Evolutionary conservation across 2,113 vertebrate genomes (phyloP).

Genomic region (Archocentrus centrarchus): DNA sequence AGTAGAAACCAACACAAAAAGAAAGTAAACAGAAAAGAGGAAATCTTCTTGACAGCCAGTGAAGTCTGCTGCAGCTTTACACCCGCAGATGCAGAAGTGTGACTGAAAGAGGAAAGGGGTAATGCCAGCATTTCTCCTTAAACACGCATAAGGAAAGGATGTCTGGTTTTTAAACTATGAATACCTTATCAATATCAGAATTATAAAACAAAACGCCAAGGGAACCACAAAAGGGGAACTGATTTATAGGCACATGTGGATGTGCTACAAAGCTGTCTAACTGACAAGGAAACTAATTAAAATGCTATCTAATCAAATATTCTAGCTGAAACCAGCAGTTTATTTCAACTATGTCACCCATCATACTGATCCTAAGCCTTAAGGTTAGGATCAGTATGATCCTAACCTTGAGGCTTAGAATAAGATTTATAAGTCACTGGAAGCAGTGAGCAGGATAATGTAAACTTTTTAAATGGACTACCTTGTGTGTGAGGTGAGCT

Average conservation of each 20-base stretch:
- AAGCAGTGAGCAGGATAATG: neutral
- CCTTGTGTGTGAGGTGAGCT: slow-evolving; percentile 80
- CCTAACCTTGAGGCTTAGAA: neutral
- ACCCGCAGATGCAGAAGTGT: slow-evolving; percentile 66
- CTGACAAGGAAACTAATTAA: neutral
- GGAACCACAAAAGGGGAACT: slow-evolving; percentile 13
- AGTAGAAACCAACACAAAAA: neutral
- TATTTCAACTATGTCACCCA: neutral
- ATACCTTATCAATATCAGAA: neutral
- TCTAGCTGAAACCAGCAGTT: accelerated
- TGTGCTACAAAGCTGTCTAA: neutral
- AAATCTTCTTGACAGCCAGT: neutral
- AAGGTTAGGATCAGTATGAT: neutral
- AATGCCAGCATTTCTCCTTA: neutral
- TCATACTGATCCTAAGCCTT: neutral
- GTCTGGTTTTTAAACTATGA: neutral
- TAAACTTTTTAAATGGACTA: slow-evolving; percentile 39
- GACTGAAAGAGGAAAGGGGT: slow-evolving; percentile 19
- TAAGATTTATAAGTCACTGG: neutral
- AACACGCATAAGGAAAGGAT: neutral
- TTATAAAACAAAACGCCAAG: neutral
- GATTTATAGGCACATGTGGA: neutral
- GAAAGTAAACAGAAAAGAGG: neutral
- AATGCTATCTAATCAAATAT: neutral
- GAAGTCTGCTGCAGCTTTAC: neutral